A percentile compares a stretch with the other conserved stretches of the same genome.
Evolutionary conservation across 2,797 vertebrate genomes (phyloP).

Genomic region (Jordanella pulchra): DNA sequence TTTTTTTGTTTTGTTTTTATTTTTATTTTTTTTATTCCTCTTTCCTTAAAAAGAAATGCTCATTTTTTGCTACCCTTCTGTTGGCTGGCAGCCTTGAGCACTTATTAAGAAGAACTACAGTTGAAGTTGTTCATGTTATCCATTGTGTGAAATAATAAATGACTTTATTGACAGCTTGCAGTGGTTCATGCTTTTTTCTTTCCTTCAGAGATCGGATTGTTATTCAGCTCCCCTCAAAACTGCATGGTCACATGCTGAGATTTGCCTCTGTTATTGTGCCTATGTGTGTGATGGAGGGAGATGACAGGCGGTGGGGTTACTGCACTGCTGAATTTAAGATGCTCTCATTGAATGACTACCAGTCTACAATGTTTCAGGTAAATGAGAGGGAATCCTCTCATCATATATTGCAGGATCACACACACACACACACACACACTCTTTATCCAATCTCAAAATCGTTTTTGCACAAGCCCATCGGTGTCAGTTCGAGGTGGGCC

Average conservation of each 20-base stretch:
- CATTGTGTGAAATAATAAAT: constrained; percentile 99
- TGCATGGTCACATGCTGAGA: constrained; percentile 26
- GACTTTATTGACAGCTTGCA: constrained; percentile 83
- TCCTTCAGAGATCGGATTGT: constrained; percentile 9
- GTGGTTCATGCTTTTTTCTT: constrained; percentile 45
- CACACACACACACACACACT: constrained; percentile 43
- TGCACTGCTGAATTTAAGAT: constrained; percentile 53
- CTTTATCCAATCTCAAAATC: constrained; percentile 67
- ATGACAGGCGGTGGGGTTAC: constrained; percentile 38
- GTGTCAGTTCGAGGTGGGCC: constrained; percentile 77
- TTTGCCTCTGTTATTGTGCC: constrained; percentile 9
- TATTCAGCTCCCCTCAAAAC: constrained; percentile 22
- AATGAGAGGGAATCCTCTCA: constrained; percentile 69
- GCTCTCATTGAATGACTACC: constrained; percentile 50
- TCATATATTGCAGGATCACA: constrained; percentile 56
- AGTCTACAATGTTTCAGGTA: constrained; percentile 38
- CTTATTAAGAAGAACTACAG: constrained; percentile 94
- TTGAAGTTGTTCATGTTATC: constrained; percentile 99
- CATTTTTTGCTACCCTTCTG: constrained; percentile 94
- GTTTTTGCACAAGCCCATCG: constrained; percentile 65
- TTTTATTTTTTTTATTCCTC: constrained; percentile 71
- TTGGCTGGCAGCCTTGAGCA: constrained; percentile 97
- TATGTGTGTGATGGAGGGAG: constrained; percentile 18
- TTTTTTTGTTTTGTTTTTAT: constrained; percentile 47
- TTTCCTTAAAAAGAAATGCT: constrained; percentile 90